A percentile compares a stretch with the other conserved stretches of the same genome.
Conservation (phyloP, 2,797 vertebrate species). For the Coregonus ussuriensis region DNA sequence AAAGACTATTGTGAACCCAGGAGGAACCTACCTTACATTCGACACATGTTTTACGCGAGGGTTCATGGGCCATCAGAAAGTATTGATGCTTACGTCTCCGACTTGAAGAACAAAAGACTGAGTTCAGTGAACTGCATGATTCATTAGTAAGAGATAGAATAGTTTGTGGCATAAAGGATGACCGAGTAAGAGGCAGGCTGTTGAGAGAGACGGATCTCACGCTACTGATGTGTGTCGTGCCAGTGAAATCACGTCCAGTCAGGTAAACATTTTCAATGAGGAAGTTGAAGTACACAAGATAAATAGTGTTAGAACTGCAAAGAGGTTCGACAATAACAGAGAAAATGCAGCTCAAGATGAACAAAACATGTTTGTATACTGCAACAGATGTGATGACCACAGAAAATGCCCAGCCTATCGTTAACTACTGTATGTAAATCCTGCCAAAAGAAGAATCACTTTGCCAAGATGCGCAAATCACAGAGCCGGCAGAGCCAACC, state of each 20-base stretch:
- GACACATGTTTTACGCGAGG: slow-evolving; percentile 2
- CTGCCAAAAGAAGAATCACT: slow-evolving; percentile 15
- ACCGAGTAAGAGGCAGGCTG: slow-evolving; percentile 27
- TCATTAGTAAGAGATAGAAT: slow-evolving; percentile 18
- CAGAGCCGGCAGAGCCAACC: not conserved
- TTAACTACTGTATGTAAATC: slow-evolving; percentile 7
- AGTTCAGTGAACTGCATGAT: slow-evolving; percentile 5
- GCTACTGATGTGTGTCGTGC: slow-evolving; percentile 6
- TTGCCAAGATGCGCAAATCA: slow-evolving; percentile 24
- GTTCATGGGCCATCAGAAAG: not conserved
- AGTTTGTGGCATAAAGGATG: slow-evolving; percentile 16
- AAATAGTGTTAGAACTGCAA: not conserved
- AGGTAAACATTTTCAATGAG: slow-evolving; percentile 29
- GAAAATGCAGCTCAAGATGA: not conserved
- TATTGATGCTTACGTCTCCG: not conserved
- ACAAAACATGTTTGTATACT: not conserved
- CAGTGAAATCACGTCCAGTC: slow-evolving; percentile 21
- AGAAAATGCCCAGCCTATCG: slow-evolving; percentile 13
- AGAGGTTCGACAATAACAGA: not conserved
- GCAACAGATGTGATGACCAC: slow-evolving; percentile 17
- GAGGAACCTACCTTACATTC: slow-evolving; percentile 17
- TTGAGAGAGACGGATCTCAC: slow-evolving; percentile 27
- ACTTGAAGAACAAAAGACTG: slow-evolving; percentile 23
- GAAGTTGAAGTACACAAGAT: slow-evolving; percentile 20
- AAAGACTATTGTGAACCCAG: slow-evolving; percentile 10